Percentiles rank a stretch among this genome's conserved stretches.
phyloP scores from a whole-genome alignment of 2,888 invertebrate genomes.

The Neelides folsomi region DNA sequence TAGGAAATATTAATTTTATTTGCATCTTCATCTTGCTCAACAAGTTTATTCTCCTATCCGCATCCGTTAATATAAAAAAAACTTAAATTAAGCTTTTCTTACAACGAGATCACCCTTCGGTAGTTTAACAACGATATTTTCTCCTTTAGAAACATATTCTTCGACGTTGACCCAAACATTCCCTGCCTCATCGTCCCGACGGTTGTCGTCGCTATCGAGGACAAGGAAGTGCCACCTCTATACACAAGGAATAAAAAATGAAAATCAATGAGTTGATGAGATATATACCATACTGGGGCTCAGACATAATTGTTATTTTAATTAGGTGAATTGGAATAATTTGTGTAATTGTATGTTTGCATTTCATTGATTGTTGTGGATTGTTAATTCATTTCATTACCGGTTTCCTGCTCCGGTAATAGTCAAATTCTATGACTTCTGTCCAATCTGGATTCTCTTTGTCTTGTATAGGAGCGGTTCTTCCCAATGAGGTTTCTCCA shows the following conservation, averaged over 20 bases:
- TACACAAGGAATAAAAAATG: constrained; percentile 4
- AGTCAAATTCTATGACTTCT: constrained; percentile 24
- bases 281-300: not conserved
- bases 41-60: no score
- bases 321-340: not conserved
- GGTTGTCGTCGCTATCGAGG: constrained; percentile 27
- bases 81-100: constrained; percentile 13
- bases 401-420: constrained; percentile 21
- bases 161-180: constrained; percentile 25
- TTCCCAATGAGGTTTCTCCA: constrained; percentile 17
- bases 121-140: constrained; percentile 18
- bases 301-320: not conserved
- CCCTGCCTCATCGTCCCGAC: constrained; percentile 28
- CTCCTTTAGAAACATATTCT: constrained; percentile 22
- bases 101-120: constrained; percentile 26
- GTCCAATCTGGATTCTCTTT: constrained; percentile 26
- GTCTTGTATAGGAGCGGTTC: constrained; percentile 22
- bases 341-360: no score
- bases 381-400: constrained; percentile 10
- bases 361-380: not conserved
- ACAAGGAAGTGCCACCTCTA: constrained; percentile 29
- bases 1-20: no score
- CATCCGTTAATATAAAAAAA: no score
- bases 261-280: not conserved
- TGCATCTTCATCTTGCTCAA: no score